Base-by-base conservation (phyloP, 2,888 invertebrate species). In the Pristionchus fissidentatus region DNA sequence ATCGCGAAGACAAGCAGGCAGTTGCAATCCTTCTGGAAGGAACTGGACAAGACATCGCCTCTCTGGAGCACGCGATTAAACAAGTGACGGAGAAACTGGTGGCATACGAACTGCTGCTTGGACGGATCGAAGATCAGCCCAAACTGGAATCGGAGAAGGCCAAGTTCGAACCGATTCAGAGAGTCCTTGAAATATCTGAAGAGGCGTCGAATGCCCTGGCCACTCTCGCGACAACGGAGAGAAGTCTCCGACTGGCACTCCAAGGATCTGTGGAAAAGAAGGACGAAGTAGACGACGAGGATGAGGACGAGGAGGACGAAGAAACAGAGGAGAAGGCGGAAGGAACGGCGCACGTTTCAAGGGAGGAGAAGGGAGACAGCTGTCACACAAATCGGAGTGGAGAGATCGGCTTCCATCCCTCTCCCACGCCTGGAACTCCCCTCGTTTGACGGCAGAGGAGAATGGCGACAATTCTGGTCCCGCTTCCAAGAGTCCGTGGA, bases 391-490 rank as follows among this genome's bases (percentile, higher is more conserved):
- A 52, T 3, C 15, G n/a, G 52, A 52, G n/a, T n/a, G n/a, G n/a
- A n/a, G n/a, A n/a, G n/a, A 15, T n/a, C 52, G 15, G 22, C 19
- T 3, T 52, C 52, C 15, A 52, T 15, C 52, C 29, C 38, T 15
- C 73, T 73, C 19, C 73, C 73, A 3, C 19, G 15, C 5, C 73
- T 32, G 26, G 7, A 73, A 26, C 7, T 73, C 19, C 73, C 73
- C 3, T 8, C 29, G n/a, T 73, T 73, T 22, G 43, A 73, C 41
- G 73, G 73, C 4, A 13, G 7, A 29, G 73, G 43, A 38, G 77
- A 77, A 46, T 77, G 77, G 77, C 46, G 77, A 29, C 46, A 46
- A 49, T 77, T 77, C 29, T 5, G 22, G 15, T 46, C 46, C 3
- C 77, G 29, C 13, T 77, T 77, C 49, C 2, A 29, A 3, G 29